Evolutionary conservation across 2,888 invertebrate genomes (phyloP).

Genomic region (Lomographa bimaculata): DNA sequence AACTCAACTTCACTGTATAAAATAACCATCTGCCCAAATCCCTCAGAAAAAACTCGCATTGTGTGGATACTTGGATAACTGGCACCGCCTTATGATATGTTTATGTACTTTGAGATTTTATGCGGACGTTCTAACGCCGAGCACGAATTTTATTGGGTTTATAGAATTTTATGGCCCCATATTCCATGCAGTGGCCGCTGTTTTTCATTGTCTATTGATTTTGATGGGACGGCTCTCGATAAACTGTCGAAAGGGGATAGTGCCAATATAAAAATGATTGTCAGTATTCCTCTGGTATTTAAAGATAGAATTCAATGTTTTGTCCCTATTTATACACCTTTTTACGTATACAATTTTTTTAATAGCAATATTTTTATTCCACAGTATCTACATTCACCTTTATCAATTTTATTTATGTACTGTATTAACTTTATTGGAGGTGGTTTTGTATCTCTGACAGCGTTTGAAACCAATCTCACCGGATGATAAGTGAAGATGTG

Average conservation of each 20-base stretch:
- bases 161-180: conserved; percentile 81
- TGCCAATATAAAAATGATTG: conserved; percentile 13
- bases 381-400: too few relatives aligned
- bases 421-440: too few relatives aligned
- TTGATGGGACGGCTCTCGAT: conserved; percentile 51
- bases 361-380: too few relatives aligned
- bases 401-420: too few relatives aligned
- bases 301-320: too few relatives aligned
- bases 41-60: conserved; percentile 76
- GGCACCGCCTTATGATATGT: conserved; percentile 82
- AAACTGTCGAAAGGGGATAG: conserved; percentile 47
- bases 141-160: conserved; percentile 83
- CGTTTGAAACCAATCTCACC: too few relatives aligned
- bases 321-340: too few relatives aligned
- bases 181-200: conserved; percentile 75
- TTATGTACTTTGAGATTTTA: conserved; percentile 83
- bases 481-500: too few relatives aligned
- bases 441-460: too few relatives aligned
- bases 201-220: conserved; percentile 81
- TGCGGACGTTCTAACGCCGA: conserved; percentile 79
- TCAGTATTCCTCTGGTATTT: conserved; percentile 14
- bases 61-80: conserved; percentile 52
- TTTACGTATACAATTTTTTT: too few relatives aligned
- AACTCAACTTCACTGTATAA: conserved; percentile 77
- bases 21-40: conserved; percentile 81